These are phyloP conservation scores for Premnoplex brunnescens DNA, from an alignment of 2,797 vertebrate genomes.

Conservation along the genomic window DNA sequence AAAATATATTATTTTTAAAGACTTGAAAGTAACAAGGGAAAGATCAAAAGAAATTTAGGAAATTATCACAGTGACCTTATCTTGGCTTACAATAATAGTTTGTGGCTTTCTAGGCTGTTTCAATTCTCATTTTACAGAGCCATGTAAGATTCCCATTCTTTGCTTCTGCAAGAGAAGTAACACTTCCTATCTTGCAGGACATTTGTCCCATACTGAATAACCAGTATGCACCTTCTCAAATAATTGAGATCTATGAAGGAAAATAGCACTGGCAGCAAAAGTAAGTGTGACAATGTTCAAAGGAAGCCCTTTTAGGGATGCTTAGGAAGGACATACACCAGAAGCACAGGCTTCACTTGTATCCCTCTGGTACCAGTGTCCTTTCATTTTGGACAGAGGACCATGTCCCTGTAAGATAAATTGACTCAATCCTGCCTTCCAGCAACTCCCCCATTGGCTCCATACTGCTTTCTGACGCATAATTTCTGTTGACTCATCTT, in stretches of 20 bases:
- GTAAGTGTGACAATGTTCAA: background rate
- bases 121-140: background rate
- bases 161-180: slow-evolving; percentile 8
- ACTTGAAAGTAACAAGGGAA: background rate
- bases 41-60: background rate
- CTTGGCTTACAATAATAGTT: background rate
- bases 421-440: background rate
- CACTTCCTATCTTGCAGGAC: background rate
- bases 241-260: background rate
- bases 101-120: background rate
- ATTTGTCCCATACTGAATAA: background rate
- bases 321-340: background rate
- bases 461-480: background rate
- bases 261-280: background rate
- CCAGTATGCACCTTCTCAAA: background rate
- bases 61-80: background rate
- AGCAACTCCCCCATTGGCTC: background rate
- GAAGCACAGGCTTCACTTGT: background rate
- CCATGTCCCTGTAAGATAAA: background rate
- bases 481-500: background rate
- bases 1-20: background rate
- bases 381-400: background rate
- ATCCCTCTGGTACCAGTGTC: background rate
- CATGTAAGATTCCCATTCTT: slow-evolving; percentile 23
- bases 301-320: background rate